A percentile compares a stretch with the other conserved stretches of the same genome.
Conservation (phyloP, 2,797 vertebrate genomes). For the Takifugu ocellatus region DNA sequence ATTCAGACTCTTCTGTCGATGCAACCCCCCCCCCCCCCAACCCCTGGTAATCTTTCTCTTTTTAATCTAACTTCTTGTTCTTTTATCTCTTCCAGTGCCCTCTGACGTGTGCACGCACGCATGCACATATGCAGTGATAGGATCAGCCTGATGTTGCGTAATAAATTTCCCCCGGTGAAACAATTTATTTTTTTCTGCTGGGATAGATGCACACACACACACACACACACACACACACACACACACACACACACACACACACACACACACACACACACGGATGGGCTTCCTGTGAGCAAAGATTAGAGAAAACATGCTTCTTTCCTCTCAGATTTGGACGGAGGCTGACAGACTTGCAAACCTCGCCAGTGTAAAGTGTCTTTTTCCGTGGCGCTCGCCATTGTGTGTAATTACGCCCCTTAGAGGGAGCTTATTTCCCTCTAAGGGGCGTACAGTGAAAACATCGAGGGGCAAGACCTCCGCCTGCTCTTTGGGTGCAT, state of each 20-base stretch:
- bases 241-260: constrained; percentile 10
- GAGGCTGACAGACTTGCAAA: constrained; percentile 13
- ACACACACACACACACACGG: constrained; percentile 28
- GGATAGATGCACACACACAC: constrained; percentile 18
- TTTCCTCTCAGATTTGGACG: constrained; percentile 37
- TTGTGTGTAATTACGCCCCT: constrained; percentile 54
- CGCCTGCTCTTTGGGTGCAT: constrained; percentile 17
- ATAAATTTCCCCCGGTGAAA: constrained; percentile 31
- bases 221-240: constrained; percentile 17
- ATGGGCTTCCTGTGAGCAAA: constrained; percentile 48
- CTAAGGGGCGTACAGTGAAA: constrained; percentile 16
- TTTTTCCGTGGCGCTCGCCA: constrained; percentile 14
- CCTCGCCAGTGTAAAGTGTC: neutral
- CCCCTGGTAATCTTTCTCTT: neutral
- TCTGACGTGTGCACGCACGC: neutral
- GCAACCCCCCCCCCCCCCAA: neutral
- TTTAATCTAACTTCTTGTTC: neutral
- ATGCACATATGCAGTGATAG: constrained; percentile 18
- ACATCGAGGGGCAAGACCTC: constrained; percentile 23
- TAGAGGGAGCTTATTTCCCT: constrained; percentile 30
- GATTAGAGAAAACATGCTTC: constrained; percentile 69
- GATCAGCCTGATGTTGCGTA: constrained; percentile 34
- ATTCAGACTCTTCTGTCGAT: neutral
- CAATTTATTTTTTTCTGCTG: neutral
- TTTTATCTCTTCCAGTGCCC: constrained; percentile 16